Conservation (phyloP, 2,888 invertebrate genomes). For the Adineta ricciae region DNA sequence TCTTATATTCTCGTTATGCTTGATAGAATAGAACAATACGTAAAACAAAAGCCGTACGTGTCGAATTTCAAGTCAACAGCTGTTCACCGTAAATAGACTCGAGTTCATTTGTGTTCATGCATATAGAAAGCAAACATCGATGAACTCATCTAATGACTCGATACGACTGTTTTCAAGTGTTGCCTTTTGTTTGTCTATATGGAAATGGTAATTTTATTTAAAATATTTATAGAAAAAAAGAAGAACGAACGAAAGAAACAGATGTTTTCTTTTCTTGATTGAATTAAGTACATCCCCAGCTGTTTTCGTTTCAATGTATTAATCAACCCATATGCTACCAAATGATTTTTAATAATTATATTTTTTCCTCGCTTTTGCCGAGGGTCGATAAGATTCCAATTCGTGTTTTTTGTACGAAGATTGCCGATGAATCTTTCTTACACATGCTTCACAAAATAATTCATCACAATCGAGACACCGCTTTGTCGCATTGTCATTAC, state of each 20-base stretch:
- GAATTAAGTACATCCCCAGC: neutral
- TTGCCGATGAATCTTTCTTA: conserved; percentile 2
- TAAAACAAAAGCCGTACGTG: neutral
- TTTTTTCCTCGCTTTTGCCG: conserved; percentile 5
- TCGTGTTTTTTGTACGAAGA: neutral
- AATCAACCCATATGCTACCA: neutral
- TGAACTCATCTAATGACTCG: neutral
- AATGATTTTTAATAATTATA: neutral
- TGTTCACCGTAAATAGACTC: neutral
- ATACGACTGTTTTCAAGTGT: neutral
- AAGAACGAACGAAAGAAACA: neutral
- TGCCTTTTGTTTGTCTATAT: neutral
- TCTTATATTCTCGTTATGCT: neutral
- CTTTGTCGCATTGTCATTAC: conserved; percentile 16
- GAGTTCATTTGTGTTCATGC: neutral
- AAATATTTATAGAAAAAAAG: neutral
- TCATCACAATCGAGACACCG: conserved; percentile 1
- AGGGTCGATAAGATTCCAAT: conserved; percentile 1
- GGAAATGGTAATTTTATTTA: neutral
- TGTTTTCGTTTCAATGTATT: neutral
- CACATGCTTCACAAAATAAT: conserved; percentile 16
- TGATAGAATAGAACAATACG: neutral
- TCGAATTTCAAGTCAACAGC: neutral
- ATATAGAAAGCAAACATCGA: neutral
- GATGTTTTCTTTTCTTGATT: neutral